phyloP scores from a whole-genome alignment of 2,113 vertebrate genomes.

The Odocoileus hemionus region DNA sequence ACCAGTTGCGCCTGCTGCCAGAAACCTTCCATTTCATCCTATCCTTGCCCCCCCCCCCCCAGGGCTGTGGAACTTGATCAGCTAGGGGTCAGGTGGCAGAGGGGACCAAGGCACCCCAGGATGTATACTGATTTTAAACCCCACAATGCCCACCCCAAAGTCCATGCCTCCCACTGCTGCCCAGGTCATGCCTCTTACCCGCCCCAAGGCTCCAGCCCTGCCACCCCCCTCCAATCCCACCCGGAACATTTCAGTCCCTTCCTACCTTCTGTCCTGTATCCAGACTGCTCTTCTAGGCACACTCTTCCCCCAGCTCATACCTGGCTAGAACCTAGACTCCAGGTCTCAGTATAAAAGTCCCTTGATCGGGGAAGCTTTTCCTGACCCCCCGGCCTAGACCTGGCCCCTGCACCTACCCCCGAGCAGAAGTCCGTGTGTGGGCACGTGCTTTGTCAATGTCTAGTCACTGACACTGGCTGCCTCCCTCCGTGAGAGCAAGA shows the following conservation, averaged over 20 bases:
- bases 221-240: rapidly evolving
- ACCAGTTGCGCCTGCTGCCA: background rate
- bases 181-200: background rate
- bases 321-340: background rate
- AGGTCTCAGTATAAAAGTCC: background rate
- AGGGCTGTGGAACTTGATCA: background rate
- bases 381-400: background rate
- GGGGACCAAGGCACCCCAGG: background rate
- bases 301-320: background rate
- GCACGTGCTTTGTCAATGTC: background rate
- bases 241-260: background rate
- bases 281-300: background rate
- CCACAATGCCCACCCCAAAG: background rate
- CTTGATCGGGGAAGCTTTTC: background rate
- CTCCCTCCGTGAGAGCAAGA: background rate
- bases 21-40: background rate
- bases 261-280: background rate
- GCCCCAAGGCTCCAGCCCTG: background rate
- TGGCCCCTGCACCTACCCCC: background rate
- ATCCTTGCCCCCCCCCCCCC: background rate
- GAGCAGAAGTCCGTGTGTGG: background rate
- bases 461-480: background rate
- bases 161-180: background rate
- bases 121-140: background rate
- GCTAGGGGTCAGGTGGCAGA: background rate